These are phyloP conservation scores for Rutilus rutilus DNA, from an alignment of 2,113 vertebrate genomes.

Conservation along the genomic window DNA sequence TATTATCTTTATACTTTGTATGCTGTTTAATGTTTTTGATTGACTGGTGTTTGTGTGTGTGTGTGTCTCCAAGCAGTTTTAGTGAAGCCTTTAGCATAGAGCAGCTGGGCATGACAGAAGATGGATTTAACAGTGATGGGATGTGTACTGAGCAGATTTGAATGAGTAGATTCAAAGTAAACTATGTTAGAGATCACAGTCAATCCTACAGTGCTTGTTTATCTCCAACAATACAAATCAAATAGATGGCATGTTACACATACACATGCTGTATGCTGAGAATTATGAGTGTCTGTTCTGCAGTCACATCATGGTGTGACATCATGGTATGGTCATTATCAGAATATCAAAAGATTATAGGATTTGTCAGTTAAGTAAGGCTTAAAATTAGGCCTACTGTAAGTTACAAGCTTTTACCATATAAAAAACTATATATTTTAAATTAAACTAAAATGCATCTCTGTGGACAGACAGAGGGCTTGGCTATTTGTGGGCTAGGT, in stretches of 20 bases:
- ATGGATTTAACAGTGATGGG: neutral
- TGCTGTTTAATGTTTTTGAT: neutral
- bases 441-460: neutral
- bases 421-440: neutral
- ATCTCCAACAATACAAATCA: conserved; percentile 11
- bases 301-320: neutral
- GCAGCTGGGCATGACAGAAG: conserved; percentile 6
- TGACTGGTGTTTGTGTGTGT: neutral
- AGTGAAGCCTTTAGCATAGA: neutral
- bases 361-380: neutral
- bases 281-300: neutral
- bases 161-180: conserved; percentile 12
- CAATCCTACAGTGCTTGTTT: conserved; percentile 17
- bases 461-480: neutral
- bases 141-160: conserved; percentile 8
- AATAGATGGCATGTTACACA: conserved; percentile 24
- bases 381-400: neutral
- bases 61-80: neutral
- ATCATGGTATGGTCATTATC: neutral
- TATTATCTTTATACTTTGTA: neutral
- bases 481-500: too few relatives aligned
- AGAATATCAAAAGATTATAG: neutral
- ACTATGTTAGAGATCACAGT: conserved; percentile 1
- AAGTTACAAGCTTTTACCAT: neutral
- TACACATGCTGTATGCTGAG: neutral